Evolutionary conservation across 2,888 invertebrate species (phyloP).

Genomic region (Drosophila vallismaia): DNA sequence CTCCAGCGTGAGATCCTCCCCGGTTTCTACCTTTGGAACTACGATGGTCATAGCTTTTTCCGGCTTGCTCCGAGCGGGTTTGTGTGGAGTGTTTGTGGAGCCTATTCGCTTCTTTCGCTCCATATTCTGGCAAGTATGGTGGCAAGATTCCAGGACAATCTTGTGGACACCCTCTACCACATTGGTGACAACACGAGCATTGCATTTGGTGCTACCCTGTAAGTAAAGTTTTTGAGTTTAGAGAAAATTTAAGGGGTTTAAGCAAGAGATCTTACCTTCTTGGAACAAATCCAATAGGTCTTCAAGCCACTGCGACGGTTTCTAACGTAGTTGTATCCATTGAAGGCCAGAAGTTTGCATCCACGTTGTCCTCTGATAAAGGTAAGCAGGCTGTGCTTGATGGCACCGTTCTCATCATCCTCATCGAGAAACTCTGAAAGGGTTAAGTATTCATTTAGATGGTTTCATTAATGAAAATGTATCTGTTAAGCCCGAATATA

Average conservation of each 20-base stretch:
- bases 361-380: constrained; percentile 82
- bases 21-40: constrained; percentile 51
- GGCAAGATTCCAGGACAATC: constrained; percentile 81
- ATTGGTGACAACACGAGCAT: constrained; percentile 83
- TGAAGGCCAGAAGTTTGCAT: constrained; percentile 80
- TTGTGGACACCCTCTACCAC: constrained; percentile 82
- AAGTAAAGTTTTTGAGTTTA: not conserved
- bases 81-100: constrained; percentile 16
- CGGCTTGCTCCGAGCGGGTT: constrained; percentile 24
- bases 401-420: constrained; percentile 28
- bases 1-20: constrained; percentile 61
- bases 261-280: constrained; percentile 74
- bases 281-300: constrained; percentile 84
- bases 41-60: constrained; percentile 15
- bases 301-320: constrained; percentile 83
- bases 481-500: not conserved
- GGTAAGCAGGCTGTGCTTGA: constrained; percentile 71
- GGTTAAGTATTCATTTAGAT: constrained; percentile 25
- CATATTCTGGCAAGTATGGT: constrained; percentile 81
- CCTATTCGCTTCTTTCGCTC: constrained; percentile 76
- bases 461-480: not conserved
- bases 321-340: constrained; percentile 82
- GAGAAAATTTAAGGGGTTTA: not conserved
- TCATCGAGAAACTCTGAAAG: constrained; percentile 44
- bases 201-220: constrained; percentile 84